phyloP scores from a whole-genome alignment of 2,113 vertebrate genomes.

The Penelope pileata region DNA sequence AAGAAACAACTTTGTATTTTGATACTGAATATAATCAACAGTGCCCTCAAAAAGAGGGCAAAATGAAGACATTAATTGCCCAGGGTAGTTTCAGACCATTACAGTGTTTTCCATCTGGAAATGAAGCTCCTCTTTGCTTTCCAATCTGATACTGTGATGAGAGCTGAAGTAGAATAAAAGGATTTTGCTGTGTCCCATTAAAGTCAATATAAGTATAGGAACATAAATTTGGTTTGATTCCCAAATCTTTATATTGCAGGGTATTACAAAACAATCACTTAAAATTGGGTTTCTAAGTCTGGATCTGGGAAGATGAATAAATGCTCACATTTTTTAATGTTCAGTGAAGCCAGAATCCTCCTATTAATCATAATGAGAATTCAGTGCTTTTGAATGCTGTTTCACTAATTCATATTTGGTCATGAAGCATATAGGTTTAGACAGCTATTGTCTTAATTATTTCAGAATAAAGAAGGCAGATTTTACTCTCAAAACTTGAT shows the following conservation, averaged over 20 bases:
- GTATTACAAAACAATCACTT: neutral
- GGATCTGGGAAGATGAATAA: neutral
- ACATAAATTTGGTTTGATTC: neutral
- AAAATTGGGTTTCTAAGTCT: neutral
- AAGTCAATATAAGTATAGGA: neutral
- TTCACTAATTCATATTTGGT: neutral
- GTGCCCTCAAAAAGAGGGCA: neutral
- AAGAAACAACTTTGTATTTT: neutral
- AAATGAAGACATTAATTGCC: neutral
- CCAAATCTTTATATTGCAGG: neutral
- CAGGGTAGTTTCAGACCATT: neutral
- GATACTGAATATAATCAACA: neutral
- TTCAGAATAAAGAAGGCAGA: neutral
- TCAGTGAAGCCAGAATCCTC: neutral
- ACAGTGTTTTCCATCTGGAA: neutral
- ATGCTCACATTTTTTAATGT: neutral
- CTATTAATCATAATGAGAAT: neutral
- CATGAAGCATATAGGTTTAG: neutral
- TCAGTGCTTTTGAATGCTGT: neutral
- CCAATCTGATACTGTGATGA: neutral
- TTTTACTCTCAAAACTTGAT: neutral
- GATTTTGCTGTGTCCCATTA: neutral
- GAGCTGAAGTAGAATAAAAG: neutral
- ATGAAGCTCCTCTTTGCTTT: neutral
- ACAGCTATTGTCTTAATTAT: neutral